phyloP scores from a whole-genome alignment of 2,113 vertebrate species.

The Neopipo cinnamomea region DNA sequence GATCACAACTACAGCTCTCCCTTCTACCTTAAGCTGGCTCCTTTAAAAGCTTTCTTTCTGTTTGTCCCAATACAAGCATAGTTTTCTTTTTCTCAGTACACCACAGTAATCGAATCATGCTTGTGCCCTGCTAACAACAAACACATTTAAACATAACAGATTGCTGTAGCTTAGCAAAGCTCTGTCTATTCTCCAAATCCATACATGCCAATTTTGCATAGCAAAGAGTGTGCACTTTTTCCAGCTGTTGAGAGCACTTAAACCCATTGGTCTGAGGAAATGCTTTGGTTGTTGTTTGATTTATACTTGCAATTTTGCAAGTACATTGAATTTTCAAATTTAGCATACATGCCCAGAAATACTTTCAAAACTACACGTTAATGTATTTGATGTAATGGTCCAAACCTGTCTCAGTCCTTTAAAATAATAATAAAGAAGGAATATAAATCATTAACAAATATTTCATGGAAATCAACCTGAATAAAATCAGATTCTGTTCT shows the following conservation, averaged over 20 bases:
- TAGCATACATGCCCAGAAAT: background rate
- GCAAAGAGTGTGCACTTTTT: constrained; percentile 26
- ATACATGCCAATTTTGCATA: background rate
- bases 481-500: background rate
- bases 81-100: background rate
- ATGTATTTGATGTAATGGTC: background rate
- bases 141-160: constrained; percentile 10
- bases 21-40: background rate
- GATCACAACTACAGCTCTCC: background rate
- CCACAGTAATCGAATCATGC: background rate
- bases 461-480: constrained; percentile 5
- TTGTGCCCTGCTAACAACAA: constrained; percentile 17
- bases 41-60: background rate
- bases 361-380: background rate
- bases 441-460: background rate
- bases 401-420: background rate
- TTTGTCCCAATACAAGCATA: background rate
- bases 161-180: background rate
- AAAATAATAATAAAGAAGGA: background rate
- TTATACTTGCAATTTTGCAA: constrained; percentile 24
- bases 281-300: constrained; percentile 16
- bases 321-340: background rate
- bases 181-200: constrained; percentile 20
- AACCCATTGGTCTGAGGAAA: constrained; percentile 36
- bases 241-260: constrained; percentile 42